Conservation (phyloP, 2,113 vertebrate species). For the Colius striatus region DNA sequence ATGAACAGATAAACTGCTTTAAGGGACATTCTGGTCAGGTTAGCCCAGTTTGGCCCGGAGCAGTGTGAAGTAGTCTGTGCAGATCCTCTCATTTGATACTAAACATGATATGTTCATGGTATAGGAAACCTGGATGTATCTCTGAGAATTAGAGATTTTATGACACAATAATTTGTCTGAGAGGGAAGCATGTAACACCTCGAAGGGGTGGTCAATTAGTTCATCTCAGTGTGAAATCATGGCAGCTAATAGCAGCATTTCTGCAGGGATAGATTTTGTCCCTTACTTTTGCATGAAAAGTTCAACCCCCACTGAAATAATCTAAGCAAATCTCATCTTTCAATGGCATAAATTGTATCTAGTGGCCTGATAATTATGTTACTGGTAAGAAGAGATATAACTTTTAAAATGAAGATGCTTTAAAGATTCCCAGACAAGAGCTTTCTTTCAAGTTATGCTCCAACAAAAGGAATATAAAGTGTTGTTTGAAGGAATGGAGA, state of each 20-base stretch:
- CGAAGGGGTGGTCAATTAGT: neutral
- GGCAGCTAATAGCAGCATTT: neutral
- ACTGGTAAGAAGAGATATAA: neutral
- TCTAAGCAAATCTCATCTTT: neutral
- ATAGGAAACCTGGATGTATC: neutral
- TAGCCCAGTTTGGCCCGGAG: neutral
- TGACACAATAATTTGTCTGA: neutral
- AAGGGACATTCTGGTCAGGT: neutral
- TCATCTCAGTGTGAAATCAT: neutral
- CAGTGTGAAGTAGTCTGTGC: neutral
- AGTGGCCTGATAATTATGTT: neutral
- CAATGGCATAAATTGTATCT: neutral
- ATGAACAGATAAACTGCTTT: neutral
- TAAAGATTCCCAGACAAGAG: neutral
- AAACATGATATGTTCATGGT: neutral
- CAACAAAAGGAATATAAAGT: neutral
- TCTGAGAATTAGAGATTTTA: neutral
- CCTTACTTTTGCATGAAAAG: neutral
- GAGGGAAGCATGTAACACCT: neutral
- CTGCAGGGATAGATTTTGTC: neutral
- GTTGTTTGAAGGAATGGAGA: neutral
- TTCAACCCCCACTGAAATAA: neutral
- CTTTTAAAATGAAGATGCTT: neutral
- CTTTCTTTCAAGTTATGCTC: neutral
- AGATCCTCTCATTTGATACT: neutral